Base-by-base conservation (phyloP, 2,797 vertebrate species). In the Anabacerthia variegaticeps region DNA sequence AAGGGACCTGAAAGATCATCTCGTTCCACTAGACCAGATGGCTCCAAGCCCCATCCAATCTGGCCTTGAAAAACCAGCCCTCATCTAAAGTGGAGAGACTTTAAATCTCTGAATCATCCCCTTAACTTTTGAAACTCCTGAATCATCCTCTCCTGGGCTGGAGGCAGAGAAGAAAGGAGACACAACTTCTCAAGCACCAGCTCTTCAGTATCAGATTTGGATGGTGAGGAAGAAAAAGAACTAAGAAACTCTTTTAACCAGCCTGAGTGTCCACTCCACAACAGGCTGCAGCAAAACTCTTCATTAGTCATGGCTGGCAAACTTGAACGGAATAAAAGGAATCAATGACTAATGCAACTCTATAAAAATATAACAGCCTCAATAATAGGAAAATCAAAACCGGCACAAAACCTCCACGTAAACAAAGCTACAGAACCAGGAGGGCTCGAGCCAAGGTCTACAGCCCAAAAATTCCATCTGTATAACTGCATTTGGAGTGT, bases 301-400 rank as follows among this genome's bases (percentile, higher is more conserved):
- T 83, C 79, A 34, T 95, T 94, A 95, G 76, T 94, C 89, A 80
- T 5, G 87, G 75, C 85, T 79, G 71, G 92, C 66, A 67, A 91
- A 85, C 73, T 80, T 15, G 71, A 80, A 79, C 83, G 34, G 85
- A 77, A 76, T 37, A 17, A 85, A 77, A 78, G 87, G 84, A 85
- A 30, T 54, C 83, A 85, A 17, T 80, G 91, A 96, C 81, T 75
- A 91, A 93, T 11, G 23, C 67, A 75, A 54, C 32, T 46, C 62
- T 32, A 39, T 32, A 77, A 94, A 95, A 93, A 76, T 6, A 34
- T 22, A 94, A 91, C 66, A 9, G 43, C 68, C 82, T 66, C 82
- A 41, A n/a, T 56, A 91, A 92, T 7, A n/a, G 89, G 36, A 58
- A 69, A 85, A 94, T 51, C 93, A 76, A 92, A 78, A 15, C 16